Conservation (phyloP, 2,888 invertebrate species). For the Trachelus tabidus region DNA sequence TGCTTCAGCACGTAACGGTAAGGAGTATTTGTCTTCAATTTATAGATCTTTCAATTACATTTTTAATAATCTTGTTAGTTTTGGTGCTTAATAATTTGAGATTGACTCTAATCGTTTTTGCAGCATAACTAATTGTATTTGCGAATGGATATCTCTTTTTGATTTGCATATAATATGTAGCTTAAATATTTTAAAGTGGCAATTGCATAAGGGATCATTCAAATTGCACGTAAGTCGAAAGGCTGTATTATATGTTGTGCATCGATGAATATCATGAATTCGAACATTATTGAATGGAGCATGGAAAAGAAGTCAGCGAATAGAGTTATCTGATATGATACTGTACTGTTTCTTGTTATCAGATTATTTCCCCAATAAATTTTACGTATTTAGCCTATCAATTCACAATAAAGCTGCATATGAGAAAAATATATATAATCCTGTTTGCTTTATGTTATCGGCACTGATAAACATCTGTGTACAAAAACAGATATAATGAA, state of each 20-base stretch:
- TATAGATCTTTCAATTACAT: not conserved
- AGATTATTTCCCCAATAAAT: not conserved
- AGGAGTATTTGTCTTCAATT: constrained; percentile 38
- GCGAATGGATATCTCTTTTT: not conserved
- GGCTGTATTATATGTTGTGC: not conserved
- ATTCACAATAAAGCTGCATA: not conserved
- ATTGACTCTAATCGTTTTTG: not conserved
- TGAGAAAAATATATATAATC: not conserved
- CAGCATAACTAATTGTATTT: not conserved
- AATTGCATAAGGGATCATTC: not conserved
- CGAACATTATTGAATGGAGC: not conserved
- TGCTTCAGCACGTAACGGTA: constrained; percentile 35
- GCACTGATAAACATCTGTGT: not conserved
- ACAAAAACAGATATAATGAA: not conserved
- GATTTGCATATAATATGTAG: not conserved
- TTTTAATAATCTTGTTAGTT: not conserved
- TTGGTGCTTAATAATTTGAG: not conserved
- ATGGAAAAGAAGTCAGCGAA: not conserved
- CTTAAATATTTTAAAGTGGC: not conserved
- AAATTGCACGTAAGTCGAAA: not conserved
- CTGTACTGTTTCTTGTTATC: not conserved
- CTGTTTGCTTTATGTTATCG: not conserved
- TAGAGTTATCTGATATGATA: not conserved
- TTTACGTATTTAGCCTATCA: not conserved
- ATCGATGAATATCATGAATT: not conserved